These are phyloP conservation scores for Rhagonycha fulva DNA, from an alignment of 2,888 invertebrate genomes.

Conservation along the genomic window DNA sequence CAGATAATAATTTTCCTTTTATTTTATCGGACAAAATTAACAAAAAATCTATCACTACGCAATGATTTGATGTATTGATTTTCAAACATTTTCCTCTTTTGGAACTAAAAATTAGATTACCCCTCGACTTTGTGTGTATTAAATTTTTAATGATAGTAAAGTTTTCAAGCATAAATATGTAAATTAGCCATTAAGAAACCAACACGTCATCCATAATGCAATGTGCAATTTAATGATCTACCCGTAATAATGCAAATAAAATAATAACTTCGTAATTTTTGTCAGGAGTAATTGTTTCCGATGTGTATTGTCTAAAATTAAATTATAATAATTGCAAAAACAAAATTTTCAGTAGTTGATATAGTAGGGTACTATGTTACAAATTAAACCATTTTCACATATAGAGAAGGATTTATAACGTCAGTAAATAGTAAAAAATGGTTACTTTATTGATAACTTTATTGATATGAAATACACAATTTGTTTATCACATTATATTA, in stretches of 20 bases:
- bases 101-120: too few species aligned
- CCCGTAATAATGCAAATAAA: background rate
- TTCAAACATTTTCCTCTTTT: too few species aligned
- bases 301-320: background rate
- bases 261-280: background rate
- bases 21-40: too few species aligned
- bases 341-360: background rate
- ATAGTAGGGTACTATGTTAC: too few species aligned
- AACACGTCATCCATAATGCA: too few species aligned
- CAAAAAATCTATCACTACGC: background rate
- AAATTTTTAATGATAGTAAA: background rate
- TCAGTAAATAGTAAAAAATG: background rate
- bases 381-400: too few species aligned
- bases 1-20: background rate
- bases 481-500: background rate
- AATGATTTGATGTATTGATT: too few species aligned
- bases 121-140: too few species aligned
- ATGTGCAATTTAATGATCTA: too few species aligned
- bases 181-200: background rate
- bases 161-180: background rate
- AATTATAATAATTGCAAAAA: background rate
- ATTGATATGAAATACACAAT: background rate
- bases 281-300: background rate
- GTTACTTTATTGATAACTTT: background rate
- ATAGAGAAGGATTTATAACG: background rate